Conservation (phyloP, 2,113 vertebrate genomes). For the Tragelaphus imberbis region DNA sequence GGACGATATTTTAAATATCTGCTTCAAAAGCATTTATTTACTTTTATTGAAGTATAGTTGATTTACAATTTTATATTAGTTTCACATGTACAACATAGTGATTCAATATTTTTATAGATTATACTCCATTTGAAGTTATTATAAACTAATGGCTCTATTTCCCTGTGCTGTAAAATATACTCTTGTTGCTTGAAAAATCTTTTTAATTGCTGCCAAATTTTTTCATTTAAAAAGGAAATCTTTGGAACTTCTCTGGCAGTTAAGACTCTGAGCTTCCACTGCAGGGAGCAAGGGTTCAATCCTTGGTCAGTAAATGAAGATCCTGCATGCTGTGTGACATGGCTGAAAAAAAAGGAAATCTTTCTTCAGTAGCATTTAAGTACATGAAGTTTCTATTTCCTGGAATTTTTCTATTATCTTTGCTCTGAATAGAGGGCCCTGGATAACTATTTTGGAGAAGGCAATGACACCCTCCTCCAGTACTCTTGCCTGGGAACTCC, state of each 20-base stretch:
- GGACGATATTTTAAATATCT: not conserved
- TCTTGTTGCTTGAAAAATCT: not conserved
- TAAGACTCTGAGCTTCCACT: not conserved
- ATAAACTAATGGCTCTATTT: not conserved
- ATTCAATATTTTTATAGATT: not conserved
- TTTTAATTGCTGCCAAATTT: not conserved
- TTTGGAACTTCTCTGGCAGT: not conserved
- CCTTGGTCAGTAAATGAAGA: not conserved
- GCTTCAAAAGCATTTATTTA: not conserved
- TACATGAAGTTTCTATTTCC: not conserved
- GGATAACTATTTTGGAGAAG: not conserved
- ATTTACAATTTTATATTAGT: not conserved
- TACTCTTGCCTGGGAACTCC: too few species aligned
- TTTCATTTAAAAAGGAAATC: slow-evolving; percentile 9
- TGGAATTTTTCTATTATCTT: not conserved
- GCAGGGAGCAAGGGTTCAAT: not conserved
- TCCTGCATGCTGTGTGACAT: not conserved
- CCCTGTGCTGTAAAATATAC: not conserved
- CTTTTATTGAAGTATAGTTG: not conserved
- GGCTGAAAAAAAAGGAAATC: not conserved
- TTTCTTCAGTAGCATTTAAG: not conserved
- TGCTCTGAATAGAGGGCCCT: not conserved
- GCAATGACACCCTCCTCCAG: too few species aligned
- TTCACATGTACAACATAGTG: not conserved
- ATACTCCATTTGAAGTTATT: not conserved